Conservation (phyloP, 2,113 vertebrate species). For the Osmerus mordax region DNA sequence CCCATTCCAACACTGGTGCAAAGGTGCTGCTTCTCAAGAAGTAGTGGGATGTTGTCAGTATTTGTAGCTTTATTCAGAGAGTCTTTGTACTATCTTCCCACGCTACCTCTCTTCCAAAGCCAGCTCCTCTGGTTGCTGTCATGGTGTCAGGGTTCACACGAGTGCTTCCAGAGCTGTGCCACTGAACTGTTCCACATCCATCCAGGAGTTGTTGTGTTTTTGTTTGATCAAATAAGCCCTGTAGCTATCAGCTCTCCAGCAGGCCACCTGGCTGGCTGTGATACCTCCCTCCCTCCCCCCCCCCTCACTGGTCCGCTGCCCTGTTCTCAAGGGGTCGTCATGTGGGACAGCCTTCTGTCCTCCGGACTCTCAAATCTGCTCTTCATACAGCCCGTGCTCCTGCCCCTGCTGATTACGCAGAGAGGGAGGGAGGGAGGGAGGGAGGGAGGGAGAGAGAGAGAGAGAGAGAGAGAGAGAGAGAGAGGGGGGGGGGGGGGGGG, state of each 20-base stretch:
- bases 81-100: too few relatives aligned
- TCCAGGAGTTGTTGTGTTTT: constrained; percentile 33
- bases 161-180: constrained; percentile 44
- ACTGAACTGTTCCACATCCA: constrained; percentile 54
- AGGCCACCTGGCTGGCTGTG: constrained; percentile 56
- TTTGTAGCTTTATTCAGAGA: background rate
- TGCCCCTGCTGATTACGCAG: constrained; percentile 2
- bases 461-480: background rate
- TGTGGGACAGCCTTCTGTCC: background rate
- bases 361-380: background rate
- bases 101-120: background rate
- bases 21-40: background rate
- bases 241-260: constrained; percentile 52
- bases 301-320: constrained; percentile 43
- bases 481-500: background rate
- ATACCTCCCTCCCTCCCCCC: constrained; percentile 49
- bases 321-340: constrained; percentile 38
- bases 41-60: background rate
- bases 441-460: background rate
- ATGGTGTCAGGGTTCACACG: constrained; percentile 47
- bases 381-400: background rate
- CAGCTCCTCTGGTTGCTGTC: background rate
- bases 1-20: constrained; percentile 35
- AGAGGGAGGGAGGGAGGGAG: background rate
- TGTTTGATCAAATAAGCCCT: constrained; percentile 59